Evolutionary conservation across 2,797 vertebrate species (phyloP).

Genomic region (Chloroceryle inda): DNA sequence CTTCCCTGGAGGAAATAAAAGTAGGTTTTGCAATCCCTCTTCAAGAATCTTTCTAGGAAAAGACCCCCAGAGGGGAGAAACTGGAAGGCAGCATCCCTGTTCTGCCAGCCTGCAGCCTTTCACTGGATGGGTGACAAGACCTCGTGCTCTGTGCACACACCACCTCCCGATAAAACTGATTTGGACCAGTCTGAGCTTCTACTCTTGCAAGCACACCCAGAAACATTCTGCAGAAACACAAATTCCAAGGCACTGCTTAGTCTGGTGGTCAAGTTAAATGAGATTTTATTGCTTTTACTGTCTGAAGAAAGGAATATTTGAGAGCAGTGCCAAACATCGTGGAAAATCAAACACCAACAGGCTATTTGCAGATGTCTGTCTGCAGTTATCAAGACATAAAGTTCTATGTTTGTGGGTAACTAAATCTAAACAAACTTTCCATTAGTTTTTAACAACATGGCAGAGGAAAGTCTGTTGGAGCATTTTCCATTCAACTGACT

Average conservation of each 20-base stretch:
- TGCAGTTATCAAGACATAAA: not conserved
- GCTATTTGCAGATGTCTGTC: not conserved
- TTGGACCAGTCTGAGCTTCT: not conserved
- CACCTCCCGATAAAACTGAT: not conserved
- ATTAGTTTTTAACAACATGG: not conserved
- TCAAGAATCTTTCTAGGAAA: not conserved
- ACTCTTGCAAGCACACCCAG: not conserved
- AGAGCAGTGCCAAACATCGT: not conserved
- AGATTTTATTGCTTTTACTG: not conserved
- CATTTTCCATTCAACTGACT: not conserved
- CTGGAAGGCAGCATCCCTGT: not conserved
- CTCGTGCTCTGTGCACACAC: not conserved
- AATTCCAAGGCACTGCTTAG: not conserved
- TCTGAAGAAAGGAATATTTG: not conserved
- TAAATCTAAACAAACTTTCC: not conserved
- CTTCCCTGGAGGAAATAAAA: not conserved
- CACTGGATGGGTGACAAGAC: not conserved
- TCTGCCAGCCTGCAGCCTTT: not conserved
- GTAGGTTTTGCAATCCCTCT: not conserved
- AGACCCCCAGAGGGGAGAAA: not conserved
- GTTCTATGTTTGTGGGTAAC: not conserved
- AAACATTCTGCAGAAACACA: not conserved
- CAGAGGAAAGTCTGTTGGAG: not conserved
- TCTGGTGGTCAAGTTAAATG: not conserved
- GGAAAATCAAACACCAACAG: conserved; percentile 9